These are phyloP conservation scores for Amphiduros pacificus DNA, from an alignment of 2,888 invertebrate genomes.

Conservation along the genomic window DNA sequence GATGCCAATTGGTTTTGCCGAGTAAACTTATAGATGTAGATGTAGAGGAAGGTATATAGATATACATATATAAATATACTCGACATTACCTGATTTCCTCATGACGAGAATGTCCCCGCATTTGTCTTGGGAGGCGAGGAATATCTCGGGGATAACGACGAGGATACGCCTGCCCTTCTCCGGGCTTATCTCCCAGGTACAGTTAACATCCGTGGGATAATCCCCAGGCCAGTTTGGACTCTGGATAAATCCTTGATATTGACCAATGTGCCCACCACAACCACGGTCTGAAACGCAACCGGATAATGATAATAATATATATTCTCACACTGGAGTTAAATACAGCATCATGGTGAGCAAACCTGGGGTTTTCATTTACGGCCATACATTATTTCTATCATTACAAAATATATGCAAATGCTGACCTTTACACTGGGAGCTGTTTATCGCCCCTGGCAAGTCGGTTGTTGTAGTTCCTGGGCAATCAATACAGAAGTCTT, in stretches of 20 bases:
- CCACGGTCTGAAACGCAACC: constrained; percentile 36
- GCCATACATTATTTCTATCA: too few relatives aligned
- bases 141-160: constrained; percentile 60
- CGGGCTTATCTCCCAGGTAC: constrained; percentile 60
- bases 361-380: too few relatives aligned
- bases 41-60: too few relatives aligned
- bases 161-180: constrained; percentile 57
- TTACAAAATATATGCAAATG: too few relatives aligned
- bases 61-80: too few relatives aligned
- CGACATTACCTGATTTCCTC: constrained; percentile 59
- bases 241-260: constrained; percentile 55
- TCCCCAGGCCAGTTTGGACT: constrained; percentile 62
- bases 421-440: constrained; percentile 60
- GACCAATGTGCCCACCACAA: constrained; percentile 46
- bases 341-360: too few relatives aligned
- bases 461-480: constrained; percentile 61
- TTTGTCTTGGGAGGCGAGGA: constrained; percentile 51
- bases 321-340: too few relatives aligned
- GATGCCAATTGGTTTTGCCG: too few relatives aligned
- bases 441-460: constrained; percentile 51
- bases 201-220: constrained; percentile 59
- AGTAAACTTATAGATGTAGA: too few relatives aligned
- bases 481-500: constrained; percentile 58
- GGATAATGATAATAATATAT: too few relatives aligned
- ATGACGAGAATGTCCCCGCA: constrained; percentile 60